Evolutionary conservation across 2,888 invertebrate genomes (phyloP).

Genomic region (Bhutanitis thaidina): DNA sequence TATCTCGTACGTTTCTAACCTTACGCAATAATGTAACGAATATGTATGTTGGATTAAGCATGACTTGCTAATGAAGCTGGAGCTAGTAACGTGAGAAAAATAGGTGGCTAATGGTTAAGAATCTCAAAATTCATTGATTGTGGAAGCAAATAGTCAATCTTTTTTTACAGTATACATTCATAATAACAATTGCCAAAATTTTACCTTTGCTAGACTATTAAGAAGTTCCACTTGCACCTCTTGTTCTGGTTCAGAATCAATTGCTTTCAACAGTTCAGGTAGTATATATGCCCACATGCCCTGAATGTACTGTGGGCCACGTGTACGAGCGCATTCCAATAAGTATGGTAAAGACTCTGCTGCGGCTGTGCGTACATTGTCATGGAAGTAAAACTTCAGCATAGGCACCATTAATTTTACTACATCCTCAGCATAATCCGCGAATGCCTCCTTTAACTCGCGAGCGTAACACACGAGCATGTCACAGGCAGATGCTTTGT

Average conservation of each 20-base stretch:
- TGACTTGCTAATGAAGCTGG: too few species aligned
- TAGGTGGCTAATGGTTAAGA: too few species aligned
- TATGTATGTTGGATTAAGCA: too few species aligned
- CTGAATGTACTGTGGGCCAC: conserved; percentile 83
- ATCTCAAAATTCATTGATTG: too few species aligned
- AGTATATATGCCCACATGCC: conserved; percentile 94
- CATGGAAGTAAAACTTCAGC: conserved; percentile 96
- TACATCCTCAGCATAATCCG: conserved; percentile 81
- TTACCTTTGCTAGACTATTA: conserved; percentile 87
- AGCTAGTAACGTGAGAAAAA: too few species aligned
- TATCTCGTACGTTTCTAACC: too few species aligned
- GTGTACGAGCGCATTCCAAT: conserved; percentile 91
- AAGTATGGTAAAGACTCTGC: conserved; percentile 94
- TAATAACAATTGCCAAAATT: neutral
- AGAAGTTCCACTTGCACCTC: conserved; percentile 92
- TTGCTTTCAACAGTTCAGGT: conserved; percentile 91
- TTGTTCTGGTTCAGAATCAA: conserved; percentile 94
- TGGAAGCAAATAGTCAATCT: too few species aligned
- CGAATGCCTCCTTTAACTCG: conserved; percentile 91
- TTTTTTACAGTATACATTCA: neutral
- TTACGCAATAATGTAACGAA: too few species aligned
- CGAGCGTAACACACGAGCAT: conserved; percentile 97
- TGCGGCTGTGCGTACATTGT: conserved; percentile 94
- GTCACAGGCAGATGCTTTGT: conserved; percentile 97
- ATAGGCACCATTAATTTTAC: conserved; percentile 92